Percentiles rank a stretch among this genome's conserved stretches.
Conservation (phyloP, 2,113 vertebrate species). For the Motacilla alba region DNA sequence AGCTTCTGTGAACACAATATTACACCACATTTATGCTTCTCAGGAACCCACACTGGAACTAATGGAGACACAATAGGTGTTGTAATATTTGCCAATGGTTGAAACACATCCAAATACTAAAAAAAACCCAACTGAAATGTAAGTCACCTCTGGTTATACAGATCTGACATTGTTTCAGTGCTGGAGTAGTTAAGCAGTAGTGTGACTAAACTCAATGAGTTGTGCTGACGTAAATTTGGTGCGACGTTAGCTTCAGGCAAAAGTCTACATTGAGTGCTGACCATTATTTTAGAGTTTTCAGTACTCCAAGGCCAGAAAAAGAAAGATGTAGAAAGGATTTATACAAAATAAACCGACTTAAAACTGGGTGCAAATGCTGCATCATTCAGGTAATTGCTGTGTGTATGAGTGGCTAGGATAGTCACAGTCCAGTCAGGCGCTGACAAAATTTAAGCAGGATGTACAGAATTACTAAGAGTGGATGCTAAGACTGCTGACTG, state of each 20-base stretch:
- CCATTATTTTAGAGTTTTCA: background rate
- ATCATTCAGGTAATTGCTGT: rapidly evolving
- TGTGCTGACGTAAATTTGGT: background rate
- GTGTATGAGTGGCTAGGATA: rapidly evolving
- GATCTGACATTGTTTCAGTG: background rate
- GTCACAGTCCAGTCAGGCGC: background rate
- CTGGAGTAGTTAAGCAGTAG: background rate
- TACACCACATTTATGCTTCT: background rate
- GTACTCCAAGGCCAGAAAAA: background rate
- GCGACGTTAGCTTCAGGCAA: background rate
- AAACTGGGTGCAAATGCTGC: background rate
- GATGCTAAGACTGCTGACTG: background rate
- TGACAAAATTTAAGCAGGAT: background rate
- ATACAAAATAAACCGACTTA: background rate
- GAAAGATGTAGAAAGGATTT: background rate
- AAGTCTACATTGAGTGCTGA: background rate
- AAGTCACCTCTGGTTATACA: background rate
- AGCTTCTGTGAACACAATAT: background rate
- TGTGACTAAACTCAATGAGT: background rate
- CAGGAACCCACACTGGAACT: background rate
- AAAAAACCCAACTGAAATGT: background rate
- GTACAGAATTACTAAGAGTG: background rate
- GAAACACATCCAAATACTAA: background rate
- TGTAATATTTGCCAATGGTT: background rate
- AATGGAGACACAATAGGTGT: background rate